A percentile compares a stretch with the other conserved stretches of the same genome.
Evolutionary conservation across 2,113 vertebrate genomes (phyloP).

Genomic region (Nothoprocta pentlandii): DNA sequence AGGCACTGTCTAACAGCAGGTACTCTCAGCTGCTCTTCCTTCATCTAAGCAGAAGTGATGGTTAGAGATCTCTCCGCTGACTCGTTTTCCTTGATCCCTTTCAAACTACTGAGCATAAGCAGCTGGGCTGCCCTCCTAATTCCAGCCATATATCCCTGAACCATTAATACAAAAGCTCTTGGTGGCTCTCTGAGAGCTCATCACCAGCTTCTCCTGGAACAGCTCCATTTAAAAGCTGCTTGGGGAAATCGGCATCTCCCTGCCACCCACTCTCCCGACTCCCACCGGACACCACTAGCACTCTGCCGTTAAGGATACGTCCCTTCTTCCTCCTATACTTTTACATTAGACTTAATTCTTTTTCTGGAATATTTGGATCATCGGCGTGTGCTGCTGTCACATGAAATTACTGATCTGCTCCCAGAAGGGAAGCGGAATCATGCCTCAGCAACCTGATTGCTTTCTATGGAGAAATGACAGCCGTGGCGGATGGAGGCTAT

Average conservation of each 20-base stretch:
- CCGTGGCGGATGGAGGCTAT: fast-evolving
- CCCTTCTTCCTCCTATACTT: not conserved
- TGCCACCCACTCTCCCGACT: constrained; percentile 1
- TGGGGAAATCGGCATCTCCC: not conserved
- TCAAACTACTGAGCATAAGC: not conserved
- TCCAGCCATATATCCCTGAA: fast-evolving
- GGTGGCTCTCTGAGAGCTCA: not conserved
- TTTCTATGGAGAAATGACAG: not conserved
- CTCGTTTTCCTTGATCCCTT: not conserved
- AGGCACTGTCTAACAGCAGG: not conserved
- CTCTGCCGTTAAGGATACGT: not conserved
- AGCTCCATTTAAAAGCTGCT: constrained; percentile 5
- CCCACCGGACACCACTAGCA: not conserved
- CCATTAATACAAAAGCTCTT: not conserved
- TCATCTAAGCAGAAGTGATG: not conserved
- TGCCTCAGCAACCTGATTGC: not conserved
- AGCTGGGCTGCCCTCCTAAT: not conserved
- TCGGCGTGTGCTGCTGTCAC: not conserved
- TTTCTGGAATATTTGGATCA: not conserved
- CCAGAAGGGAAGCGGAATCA: not conserved
- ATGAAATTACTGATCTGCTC: not conserved
- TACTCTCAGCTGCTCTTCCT: not conserved
- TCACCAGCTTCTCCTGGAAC: not conserved
- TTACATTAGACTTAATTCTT: not conserved
- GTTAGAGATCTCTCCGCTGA: not conserved